phyloP scores from a whole-genome alignment of 2,113 vertebrate species.

The Ophiodon elongatus region DNA sequence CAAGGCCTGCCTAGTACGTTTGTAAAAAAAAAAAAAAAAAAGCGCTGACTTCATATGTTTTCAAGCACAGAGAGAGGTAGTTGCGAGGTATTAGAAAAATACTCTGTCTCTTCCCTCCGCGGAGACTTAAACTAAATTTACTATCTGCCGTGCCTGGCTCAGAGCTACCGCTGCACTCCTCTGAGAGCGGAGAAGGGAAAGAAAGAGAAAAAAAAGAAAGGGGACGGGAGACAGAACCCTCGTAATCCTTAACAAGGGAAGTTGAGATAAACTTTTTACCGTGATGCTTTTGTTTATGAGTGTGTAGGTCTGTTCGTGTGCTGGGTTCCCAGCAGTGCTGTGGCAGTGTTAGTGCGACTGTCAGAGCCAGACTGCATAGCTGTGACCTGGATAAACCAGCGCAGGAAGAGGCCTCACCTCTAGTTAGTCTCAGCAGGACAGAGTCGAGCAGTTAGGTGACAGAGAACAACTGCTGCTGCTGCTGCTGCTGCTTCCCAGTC shows the following conservation, averaged over 20 bases:
- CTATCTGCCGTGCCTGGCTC: conserved; percentile 45
- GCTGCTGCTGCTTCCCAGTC: conserved; percentile 4
- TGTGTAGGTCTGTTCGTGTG: conserved; percentile 6
- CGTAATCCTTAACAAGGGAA: conserved; percentile 56
- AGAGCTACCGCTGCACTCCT: conserved; percentile 15
- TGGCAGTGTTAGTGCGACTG: conserved; percentile 35
- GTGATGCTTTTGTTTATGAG: conserved; percentile 28
- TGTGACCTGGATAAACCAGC: conserved; percentile 51
- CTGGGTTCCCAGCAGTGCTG: not conserved
- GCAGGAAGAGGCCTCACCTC: conserved; percentile 51
- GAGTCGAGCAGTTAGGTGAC: conserved; percentile 37
- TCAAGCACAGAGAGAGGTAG: conserved; percentile 30
- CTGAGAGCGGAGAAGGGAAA: conserved; percentile 8
- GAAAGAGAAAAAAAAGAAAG: conserved; percentile 8
- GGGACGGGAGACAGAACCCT: conserved; percentile 36
- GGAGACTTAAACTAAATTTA: conserved; percentile 65
- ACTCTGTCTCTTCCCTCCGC: conserved; percentile 42
- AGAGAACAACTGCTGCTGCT: conserved; percentile 40
- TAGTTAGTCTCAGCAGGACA: conserved; percentile 57
- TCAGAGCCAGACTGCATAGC: conserved; percentile 31
- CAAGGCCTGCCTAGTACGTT: conserved; percentile 39
- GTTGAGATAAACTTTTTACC: conserved; percentile 44
- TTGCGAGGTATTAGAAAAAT: conserved; percentile 60
- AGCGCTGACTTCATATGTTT: conserved; percentile 61
- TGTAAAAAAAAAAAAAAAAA: conserved; percentile 15